Evolutionary conservation across 2,113 vertebrate genomes (phyloP).

Genomic region (Tylochromis polylepis): DNA sequence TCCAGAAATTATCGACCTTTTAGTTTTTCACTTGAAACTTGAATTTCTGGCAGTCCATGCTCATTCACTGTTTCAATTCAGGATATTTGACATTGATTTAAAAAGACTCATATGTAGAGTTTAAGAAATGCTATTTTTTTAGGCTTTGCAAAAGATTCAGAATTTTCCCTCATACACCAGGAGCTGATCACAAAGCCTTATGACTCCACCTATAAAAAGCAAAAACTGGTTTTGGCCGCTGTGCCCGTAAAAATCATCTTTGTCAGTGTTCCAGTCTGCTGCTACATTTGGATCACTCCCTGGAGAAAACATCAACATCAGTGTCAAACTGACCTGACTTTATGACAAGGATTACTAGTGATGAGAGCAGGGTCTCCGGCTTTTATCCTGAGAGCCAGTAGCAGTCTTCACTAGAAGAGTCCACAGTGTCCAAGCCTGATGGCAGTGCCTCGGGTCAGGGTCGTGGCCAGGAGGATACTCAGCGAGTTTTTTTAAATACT

Average conservation of each 20-base stretch:
- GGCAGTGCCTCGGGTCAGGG: background rate
- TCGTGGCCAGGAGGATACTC: background rate
- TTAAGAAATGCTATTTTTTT: fast-evolving
- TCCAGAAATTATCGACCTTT: background rate
- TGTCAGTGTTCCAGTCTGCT: background rate
- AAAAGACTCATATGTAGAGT: background rate
- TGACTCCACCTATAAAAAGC: background rate
- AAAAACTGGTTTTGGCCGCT: background rate
- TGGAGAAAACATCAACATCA: background rate
- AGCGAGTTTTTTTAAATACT: background rate
- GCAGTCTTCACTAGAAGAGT: background rate
- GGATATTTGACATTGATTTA: background rate
- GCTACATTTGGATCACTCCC: background rate
- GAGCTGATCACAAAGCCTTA: background rate
- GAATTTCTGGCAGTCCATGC: background rate
- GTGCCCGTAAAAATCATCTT: background rate
- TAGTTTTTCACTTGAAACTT: background rate
- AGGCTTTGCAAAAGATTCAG: fast-evolving
- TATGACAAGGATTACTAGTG: background rate
- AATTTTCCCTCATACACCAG: background rate
- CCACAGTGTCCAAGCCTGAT: background rate
- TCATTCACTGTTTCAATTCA: background rate
- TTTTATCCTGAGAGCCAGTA: background rate
- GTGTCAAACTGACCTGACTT: background rate
- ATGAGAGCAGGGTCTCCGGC: background rate